Base-by-base conservation (phyloP, 2,888 invertebrate species). In the Teinopalpus imperialis region DNA sequence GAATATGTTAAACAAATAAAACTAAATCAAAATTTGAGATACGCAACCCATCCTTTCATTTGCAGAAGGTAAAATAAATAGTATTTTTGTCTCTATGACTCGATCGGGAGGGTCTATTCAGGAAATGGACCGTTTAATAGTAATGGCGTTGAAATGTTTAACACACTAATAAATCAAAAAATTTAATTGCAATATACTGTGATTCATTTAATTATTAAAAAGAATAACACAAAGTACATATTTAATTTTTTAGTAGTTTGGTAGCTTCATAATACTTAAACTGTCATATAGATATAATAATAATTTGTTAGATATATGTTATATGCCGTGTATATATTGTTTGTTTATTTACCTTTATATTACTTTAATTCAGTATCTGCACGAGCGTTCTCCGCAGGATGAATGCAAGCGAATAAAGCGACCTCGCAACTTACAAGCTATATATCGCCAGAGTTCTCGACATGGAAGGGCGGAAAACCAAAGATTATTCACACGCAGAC, bases 391-490 rank as follows among this genome's bases (percentile, higher is more conserved):
- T 54, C 46, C 48, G 50, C 42, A 59, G 59, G 58, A 60, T 55
- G 62, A 66, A 63, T 59, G 67, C 57, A 50, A 63, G 63, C 56
- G 69, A 74, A 71, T 65, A 59, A 57, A 35, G 55, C 61, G 66
- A 62, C 65, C 64, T 66, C 64, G 66, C 53, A 48, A 59, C 52
- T 56, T 49, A 55, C 56, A 57, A 63, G 68, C 71, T 77, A 71
- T 81, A 74, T 78, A 76, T 64, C 57, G 68, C 54, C 55, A 14
- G 53, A 39, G 53, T 53, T 51, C 54, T 48, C 53, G 52, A 47
- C 52, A 55, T 68, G 76, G 79, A 69, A 79, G 76, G 79, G 78
- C 69, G 65, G 63, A 64, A 67, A 65, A 68, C 59, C 74, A 69
- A 60, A 68, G 62, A 67, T 5, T 26, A 46, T 16, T 23, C 29